Base-by-base conservation (phyloP, 2,888 invertebrate genomes). In the Ptychoptera contaminata region DNA sequence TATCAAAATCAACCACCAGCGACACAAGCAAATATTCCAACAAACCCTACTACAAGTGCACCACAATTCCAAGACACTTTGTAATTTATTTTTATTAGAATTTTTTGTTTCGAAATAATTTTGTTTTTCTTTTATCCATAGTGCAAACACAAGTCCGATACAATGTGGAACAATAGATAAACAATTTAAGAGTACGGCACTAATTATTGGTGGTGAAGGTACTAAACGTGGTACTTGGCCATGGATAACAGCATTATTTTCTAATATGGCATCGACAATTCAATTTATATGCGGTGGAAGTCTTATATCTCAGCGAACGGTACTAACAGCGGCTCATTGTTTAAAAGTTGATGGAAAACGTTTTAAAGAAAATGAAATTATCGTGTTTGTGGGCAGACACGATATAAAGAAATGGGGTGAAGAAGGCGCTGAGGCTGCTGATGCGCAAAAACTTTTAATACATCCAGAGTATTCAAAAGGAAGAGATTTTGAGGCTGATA, bases 191-290 rank as follows among this genome's bases (percentile, higher is more conserved):
- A 23, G 3, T 2, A 34, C 31, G 9, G 52, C 49, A 11, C 49
- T 62, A 32, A 53, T 62, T 7, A 50, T 56, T 3, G 54, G 55
- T 9, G 64, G 63, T 0, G 35, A 65, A 7, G 51, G 55, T 1
- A 46, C 46, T 9, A n/a, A 44, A n/a, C 63, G 70, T 2, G 76
- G 75, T 2, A 72, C 76, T 16, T 75, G 78, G 74, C 81, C 81
- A 0, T 81, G 81, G 81, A 54, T 79, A 42, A 76, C 70, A 0
- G 79, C 79, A 0, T 68, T 81, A 23, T 80, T 74, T 53, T n/a
- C 14, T 12, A 66, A 68, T 14, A 71, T 67, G 46, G 47, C 57
- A 10, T 70, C 67, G 10, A 63, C 68, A 8, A 54, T 74, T 23
- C 60, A 55, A 37, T 64, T 58, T 46, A 60, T 61, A 47, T 65